Evolutionary conservation across 2,888 invertebrate species (phyloP).

Genomic region (Timema podura): DNA sequence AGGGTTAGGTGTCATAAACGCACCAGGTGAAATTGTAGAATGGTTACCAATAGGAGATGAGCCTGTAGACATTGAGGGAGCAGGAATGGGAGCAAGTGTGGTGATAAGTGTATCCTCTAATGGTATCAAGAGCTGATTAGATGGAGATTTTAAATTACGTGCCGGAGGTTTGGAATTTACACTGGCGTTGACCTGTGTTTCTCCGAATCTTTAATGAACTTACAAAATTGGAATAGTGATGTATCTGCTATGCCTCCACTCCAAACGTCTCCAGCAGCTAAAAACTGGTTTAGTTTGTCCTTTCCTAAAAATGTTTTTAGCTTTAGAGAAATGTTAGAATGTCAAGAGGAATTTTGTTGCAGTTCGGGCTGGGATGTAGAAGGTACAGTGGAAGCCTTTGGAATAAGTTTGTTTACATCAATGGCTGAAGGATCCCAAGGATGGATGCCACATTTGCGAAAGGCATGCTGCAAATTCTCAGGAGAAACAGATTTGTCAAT

Average conservation of each 20-base stretch:
- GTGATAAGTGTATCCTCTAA: too few relatives aligned
- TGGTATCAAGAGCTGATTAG: too few relatives aligned
- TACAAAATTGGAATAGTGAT: neutral
- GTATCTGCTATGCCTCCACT: neutral
- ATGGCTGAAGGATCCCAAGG: constrained; percentile 11
- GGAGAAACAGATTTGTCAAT: neutral
- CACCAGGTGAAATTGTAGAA: neutral
- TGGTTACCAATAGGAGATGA: neutral
- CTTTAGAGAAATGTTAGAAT: neutral
- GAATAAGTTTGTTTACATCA: neutral
- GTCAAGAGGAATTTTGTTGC: neutral
- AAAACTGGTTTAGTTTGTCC: neutral
- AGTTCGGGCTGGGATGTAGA: neutral
- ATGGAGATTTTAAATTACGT: too few relatives aligned
- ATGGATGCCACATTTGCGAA: constrained; percentile 2
- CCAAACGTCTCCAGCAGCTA: neutral
- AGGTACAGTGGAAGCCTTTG: neutral
- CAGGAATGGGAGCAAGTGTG: too few relatives aligned
- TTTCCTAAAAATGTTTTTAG: neutral
- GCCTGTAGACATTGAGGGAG: neutral
- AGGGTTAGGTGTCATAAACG: neutral
- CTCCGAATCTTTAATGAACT: too few relatives aligned
- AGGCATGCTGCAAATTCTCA: constrained; percentile 8
- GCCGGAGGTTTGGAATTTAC: too few relatives aligned
- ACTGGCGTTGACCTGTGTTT: too few relatives aligned